A percentile compares a stretch with the other conserved stretches of the same genome.
phyloP scores from a whole-genome alignment of 2,113 vertebrate species.

The Pterophyllum scalare region DNA sequence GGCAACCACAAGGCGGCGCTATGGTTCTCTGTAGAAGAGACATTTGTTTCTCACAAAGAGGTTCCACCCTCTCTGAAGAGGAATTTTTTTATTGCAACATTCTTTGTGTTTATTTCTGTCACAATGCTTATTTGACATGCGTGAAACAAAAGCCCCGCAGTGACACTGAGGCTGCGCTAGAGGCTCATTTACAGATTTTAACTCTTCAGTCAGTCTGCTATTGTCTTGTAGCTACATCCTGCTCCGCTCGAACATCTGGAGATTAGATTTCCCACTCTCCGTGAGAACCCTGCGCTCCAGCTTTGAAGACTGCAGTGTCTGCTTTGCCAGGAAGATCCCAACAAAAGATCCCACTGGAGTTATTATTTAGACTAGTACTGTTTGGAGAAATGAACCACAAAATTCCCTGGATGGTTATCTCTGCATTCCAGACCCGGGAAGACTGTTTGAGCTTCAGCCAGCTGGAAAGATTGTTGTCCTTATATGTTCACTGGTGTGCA shows the following conservation, averaged over 20 bases:
- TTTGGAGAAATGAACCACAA: neutral
- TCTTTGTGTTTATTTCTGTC: neutral
- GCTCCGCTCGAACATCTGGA: neutral
- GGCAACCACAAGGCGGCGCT: slow-evolving; percentile 39
- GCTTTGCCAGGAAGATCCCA: neutral
- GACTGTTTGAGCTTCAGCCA: slow-evolving; percentile 45
- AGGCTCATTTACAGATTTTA: neutral
- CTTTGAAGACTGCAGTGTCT: neutral
- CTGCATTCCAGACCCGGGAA: slow-evolving; percentile 65
- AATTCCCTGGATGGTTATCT: slow-evolving; percentile 19
- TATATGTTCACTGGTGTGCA: neutral
- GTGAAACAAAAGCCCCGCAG: neutral
- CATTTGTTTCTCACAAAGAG: neutral
- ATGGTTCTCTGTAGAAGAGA: neutral
- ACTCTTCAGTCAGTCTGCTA: neutral
- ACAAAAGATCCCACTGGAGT: neutral
- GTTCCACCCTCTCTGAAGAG: fast-evolving
- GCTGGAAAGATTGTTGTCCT: slow-evolving; percentile 70
- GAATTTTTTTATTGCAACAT: neutral
- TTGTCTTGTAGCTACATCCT: neutral
- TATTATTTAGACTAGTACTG: neutral
- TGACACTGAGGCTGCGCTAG: neutral
- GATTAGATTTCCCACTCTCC: slow-evolving; percentile 37
- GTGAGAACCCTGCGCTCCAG: slow-evolving; percentile 59
- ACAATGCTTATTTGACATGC: neutral